These are phyloP conservation scores for Vandiemenella viatica DNA, from an alignment of 2,888 invertebrate species.

Conservation along the genomic window DNA sequence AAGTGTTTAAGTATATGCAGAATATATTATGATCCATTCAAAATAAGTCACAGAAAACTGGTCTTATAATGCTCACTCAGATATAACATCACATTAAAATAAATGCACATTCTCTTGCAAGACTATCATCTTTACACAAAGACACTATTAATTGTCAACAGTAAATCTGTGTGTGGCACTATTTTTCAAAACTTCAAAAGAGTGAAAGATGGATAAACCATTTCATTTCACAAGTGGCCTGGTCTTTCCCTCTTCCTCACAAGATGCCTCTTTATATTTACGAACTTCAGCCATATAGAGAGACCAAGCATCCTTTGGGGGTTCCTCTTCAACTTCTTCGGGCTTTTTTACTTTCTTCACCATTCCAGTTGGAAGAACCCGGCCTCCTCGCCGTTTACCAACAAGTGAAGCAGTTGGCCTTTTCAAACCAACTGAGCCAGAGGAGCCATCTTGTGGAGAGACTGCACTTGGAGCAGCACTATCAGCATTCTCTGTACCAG, in stretches of 20 bases:
- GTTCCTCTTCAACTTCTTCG: constrained; percentile 38
- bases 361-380: constrained; percentile 76
- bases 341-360: constrained; percentile 67
- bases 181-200: no score
- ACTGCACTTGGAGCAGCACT: background rate
- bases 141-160: no score
- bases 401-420: constrained; percentile 37
- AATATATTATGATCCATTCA: no score
- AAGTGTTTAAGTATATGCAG: no score
- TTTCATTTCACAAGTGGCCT: constrained; percentile 77
- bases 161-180: no score
- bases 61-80: no score
- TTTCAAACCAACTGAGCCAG: constrained; percentile 2
- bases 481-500: background rate
- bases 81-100: no score
- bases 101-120: no score
- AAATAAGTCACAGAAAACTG: no score
- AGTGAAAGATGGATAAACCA: no score
- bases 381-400: constrained; percentile 71
- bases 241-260: constrained; percentile 78
- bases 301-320: constrained; percentile 73
- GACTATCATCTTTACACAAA: no score
- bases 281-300: constrained; percentile 87
- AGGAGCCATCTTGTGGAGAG: background rate
- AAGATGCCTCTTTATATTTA: constrained; percentile 80